Evolutionary conservation across 2,113 vertebrate species (phyloP), one percentile per base, ranked within the genome.

Genomic region (Tichodroma muraria): DNA sequence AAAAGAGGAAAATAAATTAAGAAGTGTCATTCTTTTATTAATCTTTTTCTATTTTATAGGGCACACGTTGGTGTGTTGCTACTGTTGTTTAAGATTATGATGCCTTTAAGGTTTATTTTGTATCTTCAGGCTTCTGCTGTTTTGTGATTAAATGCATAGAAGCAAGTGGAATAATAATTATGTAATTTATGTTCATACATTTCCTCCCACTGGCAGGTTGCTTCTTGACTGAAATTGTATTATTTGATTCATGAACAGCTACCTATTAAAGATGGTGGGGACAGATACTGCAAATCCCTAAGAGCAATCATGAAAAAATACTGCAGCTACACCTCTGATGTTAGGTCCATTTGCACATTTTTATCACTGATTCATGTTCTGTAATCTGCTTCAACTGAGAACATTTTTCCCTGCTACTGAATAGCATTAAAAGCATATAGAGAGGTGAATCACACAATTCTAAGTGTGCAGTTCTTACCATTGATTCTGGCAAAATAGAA

Each of bases 271-370:
- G 95, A 93, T 87, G 88, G 73, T 0, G 1, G 53, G 86, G 73
- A 92, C 83, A 92, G 86, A 92, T 90, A 93, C 53, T 65, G 73
- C 80, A 94, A 94, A 96, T 93, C 78, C 93, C 65, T 54, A 50
- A 64, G 66, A 92, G 89, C 65, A 92, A 72, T 66, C 77, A 91
- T 8, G 45, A 53, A 92, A 81, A 71, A 84, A 71, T 86, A 75
- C 89, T 93, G 69, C 83, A 93, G 69, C 83, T 90, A 31, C 83
- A 85, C 70, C 89, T 45, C 70, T 15, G 73, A 57, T 85, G 89
- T 84, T 91, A 93, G 83, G 80, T 82, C 94, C 84, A 87, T 95
- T 92, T 95, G 70, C 93, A 92, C 91, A 87, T 71, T 95, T 94
- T 89, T 87, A 85, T 91, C 86, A 72, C 63, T 27, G 73, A 92